phyloP scores from a whole-genome alignment of 2,113 vertebrate genomes.

The Mobula birostris region DNA sequence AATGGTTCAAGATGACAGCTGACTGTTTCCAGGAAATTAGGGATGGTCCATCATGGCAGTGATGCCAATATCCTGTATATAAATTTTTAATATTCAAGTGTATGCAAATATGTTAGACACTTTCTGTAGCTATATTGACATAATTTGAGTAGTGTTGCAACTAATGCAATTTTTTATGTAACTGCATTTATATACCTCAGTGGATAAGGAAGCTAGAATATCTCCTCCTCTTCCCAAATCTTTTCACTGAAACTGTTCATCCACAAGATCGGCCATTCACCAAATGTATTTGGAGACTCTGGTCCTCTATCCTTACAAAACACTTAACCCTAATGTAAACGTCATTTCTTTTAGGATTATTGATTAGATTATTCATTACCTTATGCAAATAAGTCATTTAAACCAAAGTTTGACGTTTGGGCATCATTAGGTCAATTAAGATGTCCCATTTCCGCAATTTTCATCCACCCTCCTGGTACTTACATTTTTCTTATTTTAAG shows the following conservation, averaged over 20 bases:
- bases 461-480: neutral
- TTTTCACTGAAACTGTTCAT: neutral
- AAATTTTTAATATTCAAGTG: neutral
- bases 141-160: too few relatives aligned
- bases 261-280: neutral
- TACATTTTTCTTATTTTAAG: neutral
- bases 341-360: neutral
- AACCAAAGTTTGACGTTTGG: neutral
- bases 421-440: neutral
- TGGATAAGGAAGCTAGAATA: neutral
- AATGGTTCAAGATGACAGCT: too few relatives aligned
- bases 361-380: too few relatives aligned
- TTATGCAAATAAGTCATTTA: too few relatives aligned
- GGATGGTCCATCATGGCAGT: too few relatives aligned
- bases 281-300: neutral
- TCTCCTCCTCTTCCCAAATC: neutral
- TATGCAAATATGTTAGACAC: neutral
- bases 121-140: neutral
- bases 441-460: neutral
- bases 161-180: neutral
- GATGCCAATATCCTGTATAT: too few relatives aligned
- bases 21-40: too few relatives aligned
- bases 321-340: too few relatives aligned
- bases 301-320: too few relatives aligned
- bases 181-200: neutral